Evolutionary conservation across 2,113 vertebrate genomes (phyloP).

Genomic region (Neogale vison): DNA sequence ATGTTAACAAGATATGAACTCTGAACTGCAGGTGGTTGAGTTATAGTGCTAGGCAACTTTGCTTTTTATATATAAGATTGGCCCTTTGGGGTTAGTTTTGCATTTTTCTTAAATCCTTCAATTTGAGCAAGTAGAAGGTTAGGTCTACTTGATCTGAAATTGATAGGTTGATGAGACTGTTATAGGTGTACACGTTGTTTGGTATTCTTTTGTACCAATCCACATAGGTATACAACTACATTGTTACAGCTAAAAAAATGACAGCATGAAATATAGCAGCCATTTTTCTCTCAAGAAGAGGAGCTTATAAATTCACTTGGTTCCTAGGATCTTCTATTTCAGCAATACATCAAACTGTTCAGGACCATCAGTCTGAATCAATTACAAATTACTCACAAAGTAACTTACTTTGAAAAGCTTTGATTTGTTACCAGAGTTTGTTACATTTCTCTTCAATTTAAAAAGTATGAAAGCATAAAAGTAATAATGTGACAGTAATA

Average conservation of each 20-base stretch:
- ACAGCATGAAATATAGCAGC: conserved; percentile 88
- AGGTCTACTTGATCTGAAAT: background rate
- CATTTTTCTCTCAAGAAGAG: conserved; percentile 87
- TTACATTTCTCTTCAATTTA: conserved; percentile 84
- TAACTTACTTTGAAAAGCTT: conserved; percentile 86
- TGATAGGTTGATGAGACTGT: background rate
- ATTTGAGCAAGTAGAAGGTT: background rate
- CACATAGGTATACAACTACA: conserved; percentile 76
- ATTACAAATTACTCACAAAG: conserved; percentile 90
- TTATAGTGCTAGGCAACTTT: conserved; percentile 80
- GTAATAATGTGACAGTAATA: conserved; percentile 85
- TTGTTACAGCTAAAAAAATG: conserved; percentile 82
- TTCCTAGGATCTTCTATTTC: conserved; percentile 81
- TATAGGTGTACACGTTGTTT: background rate
- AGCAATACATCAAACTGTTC: conserved; percentile 84
- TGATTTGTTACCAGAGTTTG: conserved; percentile 85
- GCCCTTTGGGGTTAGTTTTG: background rate
- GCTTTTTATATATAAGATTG: background rate
- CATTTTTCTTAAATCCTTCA: background rate
- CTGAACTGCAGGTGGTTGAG: conserved; percentile 81
- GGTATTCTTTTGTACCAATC: conserved; percentile 17
- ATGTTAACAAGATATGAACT: conserved; percentile 82
- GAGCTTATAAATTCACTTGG: conserved; percentile 84
- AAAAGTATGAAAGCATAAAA: conserved; percentile 83
- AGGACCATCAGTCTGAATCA: conserved; percentile 88